Evolutionary conservation across 2,113 vertebrate genomes (phyloP).

Genomic region (Megaceryle torquata): DNA sequence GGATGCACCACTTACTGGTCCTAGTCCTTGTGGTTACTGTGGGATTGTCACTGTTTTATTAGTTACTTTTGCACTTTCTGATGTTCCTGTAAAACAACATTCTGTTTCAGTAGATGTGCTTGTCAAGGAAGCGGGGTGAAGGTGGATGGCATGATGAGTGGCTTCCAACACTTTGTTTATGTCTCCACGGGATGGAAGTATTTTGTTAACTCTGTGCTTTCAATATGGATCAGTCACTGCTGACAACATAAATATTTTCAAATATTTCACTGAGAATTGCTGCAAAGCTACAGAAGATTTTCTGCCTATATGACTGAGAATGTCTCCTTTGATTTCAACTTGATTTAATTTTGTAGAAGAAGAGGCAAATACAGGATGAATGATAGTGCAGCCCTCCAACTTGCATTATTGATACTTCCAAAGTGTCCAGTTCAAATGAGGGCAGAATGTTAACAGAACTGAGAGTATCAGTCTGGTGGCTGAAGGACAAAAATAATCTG

Average conservation of each 20-base stretch:
- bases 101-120: slow-evolving; percentile 37
- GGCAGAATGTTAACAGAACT: slow-evolving; percentile 66
- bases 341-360: slow-evolving; percentile 55
- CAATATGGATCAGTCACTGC: slow-evolving; percentile 36
- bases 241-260: slow-evolving; percentile 64
- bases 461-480: slow-evolving; percentile 43
- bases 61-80: slow-evolving; percentile 54
- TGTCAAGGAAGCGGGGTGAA: slow-evolving; percentile 28
- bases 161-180: slow-evolving; percentile 60
- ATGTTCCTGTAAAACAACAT: slow-evolving; percentile 43
- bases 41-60: slow-evolving; percentile 54
- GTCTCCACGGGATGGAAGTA: not conserved
- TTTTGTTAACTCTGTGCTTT: slow-evolving; percentile 58
- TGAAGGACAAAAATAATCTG: slow-evolving; percentile 65
- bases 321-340: slow-evolving; percentile 54
- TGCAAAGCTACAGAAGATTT: slow-evolving; percentile 43
- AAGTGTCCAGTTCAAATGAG: slow-evolving; percentile 61
- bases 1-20: not conserved
- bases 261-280: slow-evolving; percentile 50
- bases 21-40: slow-evolving; percentile 16
- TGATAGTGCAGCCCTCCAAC: slow-evolving; percentile 51
- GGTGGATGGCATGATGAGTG: slow-evolving; percentile 25
- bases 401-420: slow-evolving; percentile 70
- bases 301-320: slow-evolving; percentile 28
- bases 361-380: slow-evolving; percentile 35